Base-by-base conservation (phyloP, 1,140 invertebrate genomes). In the Schlechtendalia chinensis region DNA sequence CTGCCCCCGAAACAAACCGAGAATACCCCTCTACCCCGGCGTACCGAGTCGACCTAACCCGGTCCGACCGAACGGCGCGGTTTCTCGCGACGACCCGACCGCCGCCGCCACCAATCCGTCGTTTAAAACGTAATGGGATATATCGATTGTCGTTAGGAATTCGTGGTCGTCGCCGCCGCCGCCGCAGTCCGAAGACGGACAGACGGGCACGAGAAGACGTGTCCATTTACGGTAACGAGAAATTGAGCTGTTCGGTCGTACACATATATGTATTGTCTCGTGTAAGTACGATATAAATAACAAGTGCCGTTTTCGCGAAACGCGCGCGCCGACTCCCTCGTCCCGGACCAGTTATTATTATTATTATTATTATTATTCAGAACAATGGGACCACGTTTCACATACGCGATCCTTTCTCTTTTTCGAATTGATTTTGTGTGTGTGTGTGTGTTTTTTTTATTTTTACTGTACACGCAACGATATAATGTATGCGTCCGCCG, bases 361-460 rank as follows among this genome's bases (percentile, higher is more conserved):
- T 65, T 27, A 29, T 53, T 59, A 65, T 65, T 65, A 50, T 47
- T 71, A 29, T 54, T 72, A 47, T 72, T 54, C 17, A 63, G 58
- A 79, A 79, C 75, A 79, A 79, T 79, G 75, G 56, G 39, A n/a
- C 56, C 32, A 27, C 56, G 47, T 77, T 77, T 77, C 72, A 32
- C n/a, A 27, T 39, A 39, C 32, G 32, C 56, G 56, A 61, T 24
- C 56, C 54, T 79, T 79, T 79, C 75, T 79, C 75, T 79, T 79
- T 58, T 72, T 71, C 24, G 67, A 53, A 72, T 72, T 72, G 19
- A 12, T 72, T 29, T 72, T 39, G n/a, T 14, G 17, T 67, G 14
- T 24, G 11, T 47, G 6, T 67, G 12, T 19, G 5, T 2, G n/a
- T 32, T 12, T 22, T 22, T 16, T n/a, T n/a, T n/a, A n/a, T n/a